Evolutionary conservation across 2,888 invertebrate species (phyloP), one percentile per base, ranked within the genome.

Genomic region (Polia nebulosa): DNA sequence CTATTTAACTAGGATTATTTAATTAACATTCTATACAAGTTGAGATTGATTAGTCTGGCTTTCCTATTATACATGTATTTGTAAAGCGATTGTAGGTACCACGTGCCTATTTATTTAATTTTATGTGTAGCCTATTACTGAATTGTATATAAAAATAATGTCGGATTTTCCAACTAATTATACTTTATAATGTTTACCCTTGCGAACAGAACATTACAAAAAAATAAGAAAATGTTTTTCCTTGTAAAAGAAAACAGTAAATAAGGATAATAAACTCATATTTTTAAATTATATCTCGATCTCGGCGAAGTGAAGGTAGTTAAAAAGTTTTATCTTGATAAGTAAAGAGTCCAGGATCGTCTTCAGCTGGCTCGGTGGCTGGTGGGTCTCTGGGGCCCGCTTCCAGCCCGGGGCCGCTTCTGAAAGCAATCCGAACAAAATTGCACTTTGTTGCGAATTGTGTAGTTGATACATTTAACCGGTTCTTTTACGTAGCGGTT

Each of bases 301-400:
- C 67, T 71, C 55, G 36, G 66, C 61, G 55, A 69, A 58, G 58
- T 65, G 57, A 63, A 72, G 61, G 67, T 83, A 78, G 81, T 81
- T 82, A 82, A 82, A 80, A 83, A 85, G 77, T 83, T 80, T 82
- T 77, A 84, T 80, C 77, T 74, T 59, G 52, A 27, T 70, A 69
- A 82, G 84, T 80, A 80, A 82, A 80, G 77, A 73, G 62, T 74
- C 55, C 72, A 73, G 59, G 32, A 55, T 64, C 56, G 73, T 72
- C 57, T 84, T 47, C 69, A 65, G 58, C 41, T 27, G 52, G 61
- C 52, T 60, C 62, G 60, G 66, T 65, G 39, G 53, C 62, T 62
- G n/a, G 63, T 22, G 49, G 1, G 78, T 81, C 82, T 72, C 85
- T 55, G 29, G 83, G 82, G 82, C 34, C 69, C 60, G 57, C 45